Evolutionary conservation across 2,113 vertebrate genomes (phyloP).

Genomic region (Pedetes capensis): DNA sequence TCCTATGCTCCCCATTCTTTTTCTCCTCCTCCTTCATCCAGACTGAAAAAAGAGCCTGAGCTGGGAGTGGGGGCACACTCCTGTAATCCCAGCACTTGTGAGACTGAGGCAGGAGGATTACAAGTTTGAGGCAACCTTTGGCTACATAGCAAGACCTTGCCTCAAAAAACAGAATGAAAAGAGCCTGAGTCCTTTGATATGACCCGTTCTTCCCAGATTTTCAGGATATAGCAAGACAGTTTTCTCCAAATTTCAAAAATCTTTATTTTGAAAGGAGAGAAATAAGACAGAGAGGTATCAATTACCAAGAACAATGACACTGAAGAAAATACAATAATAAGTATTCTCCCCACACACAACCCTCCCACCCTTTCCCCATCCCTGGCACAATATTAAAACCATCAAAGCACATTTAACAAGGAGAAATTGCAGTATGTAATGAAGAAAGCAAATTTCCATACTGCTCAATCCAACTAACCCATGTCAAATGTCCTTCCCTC

Average conservation of each 20-base stretch:
- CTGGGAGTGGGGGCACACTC: neutral
- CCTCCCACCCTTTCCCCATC: slow-evolving; percentile 47
- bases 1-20: neutral
- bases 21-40: neutral
- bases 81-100: neutral
- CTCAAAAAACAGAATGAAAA: neutral
- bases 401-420: slow-evolving; percentile 70
- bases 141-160: neutral
- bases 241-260: slow-evolving; percentile 84
- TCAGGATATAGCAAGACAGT: slow-evolving; percentile 48
- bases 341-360: slow-evolving; percentile 55
- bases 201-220: slow-evolving; percentile 39
- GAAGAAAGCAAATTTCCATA: slow-evolving; percentile 64
- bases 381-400: slow-evolving; percentile 57
- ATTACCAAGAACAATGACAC: slow-evolving; percentile 76
- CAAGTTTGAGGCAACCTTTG: neutral
- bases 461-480: slow-evolving; percentile 45
- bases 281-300: slow-evolving; percentile 72
- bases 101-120: neutral
- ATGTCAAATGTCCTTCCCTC: slow-evolving; percentile 4
- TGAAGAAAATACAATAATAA: slow-evolving; percentile 71
- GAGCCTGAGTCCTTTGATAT: neutral
- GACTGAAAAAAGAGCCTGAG: neutral
- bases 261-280: slow-evolving; percentile 82
- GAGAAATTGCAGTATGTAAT: slow-evolving; percentile 72